These are phyloP conservation scores for Tamandua tetradactyla DNA, from an alignment of 2,797 vertebrate species.

Conservation along the genomic window DNA sequence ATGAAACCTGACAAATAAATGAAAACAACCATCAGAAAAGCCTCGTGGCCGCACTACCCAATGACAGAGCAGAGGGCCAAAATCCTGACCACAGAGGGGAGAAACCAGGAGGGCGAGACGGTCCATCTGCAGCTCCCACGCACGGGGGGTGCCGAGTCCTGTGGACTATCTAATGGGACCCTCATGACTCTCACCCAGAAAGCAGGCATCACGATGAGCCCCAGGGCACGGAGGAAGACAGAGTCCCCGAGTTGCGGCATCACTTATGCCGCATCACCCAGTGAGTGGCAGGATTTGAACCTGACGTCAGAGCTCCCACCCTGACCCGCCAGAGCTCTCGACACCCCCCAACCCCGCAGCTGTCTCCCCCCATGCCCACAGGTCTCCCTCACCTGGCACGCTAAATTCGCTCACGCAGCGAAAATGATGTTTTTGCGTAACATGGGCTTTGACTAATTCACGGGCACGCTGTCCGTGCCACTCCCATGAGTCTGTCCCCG, in stretches of 20 bases:
- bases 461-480: background rate
- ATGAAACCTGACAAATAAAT: conserved; percentile 27
- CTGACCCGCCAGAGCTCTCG: background rate
- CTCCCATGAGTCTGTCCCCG: background rate
- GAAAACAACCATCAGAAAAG: background rate
- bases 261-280: background rate
- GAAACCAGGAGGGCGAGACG: background rate
- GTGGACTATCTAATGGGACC: background rate
- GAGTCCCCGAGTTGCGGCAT: background rate
- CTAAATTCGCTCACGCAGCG: background rate
- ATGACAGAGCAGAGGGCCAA: background rate
- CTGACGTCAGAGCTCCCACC: background rate
- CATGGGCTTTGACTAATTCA: background rate
- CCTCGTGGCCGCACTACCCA: background rate
- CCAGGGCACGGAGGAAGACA: background rate
- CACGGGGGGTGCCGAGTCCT: background rate
- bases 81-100: background rate
- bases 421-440: background rate
- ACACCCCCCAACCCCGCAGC: background rate
- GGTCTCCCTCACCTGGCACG: background rate
- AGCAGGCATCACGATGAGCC: background rate
- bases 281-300: background rate
- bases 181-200: background rate
- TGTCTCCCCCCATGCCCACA: no score
- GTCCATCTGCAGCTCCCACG: background rate